These are phyloP conservation scores for Rhinoptilus africanus DNA, from an alignment of 2,113 vertebrate species.

Conservation along the genomic window DNA sequence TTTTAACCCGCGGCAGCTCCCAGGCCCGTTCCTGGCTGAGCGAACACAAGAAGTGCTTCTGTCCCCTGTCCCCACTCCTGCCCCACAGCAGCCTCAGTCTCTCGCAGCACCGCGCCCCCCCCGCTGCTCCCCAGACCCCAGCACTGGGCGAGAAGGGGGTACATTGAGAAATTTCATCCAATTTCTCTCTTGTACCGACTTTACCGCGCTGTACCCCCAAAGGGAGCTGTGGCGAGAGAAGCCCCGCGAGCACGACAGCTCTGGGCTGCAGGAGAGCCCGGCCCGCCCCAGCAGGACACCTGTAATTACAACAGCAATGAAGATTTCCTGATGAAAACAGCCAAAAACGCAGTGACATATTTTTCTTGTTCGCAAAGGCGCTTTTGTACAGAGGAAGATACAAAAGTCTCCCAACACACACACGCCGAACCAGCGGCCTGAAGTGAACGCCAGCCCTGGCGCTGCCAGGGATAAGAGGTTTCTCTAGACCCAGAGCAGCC, in stretches of 20 bases:
- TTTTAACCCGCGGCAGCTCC: not conserved
- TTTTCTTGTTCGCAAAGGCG: not conserved
- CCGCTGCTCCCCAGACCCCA: rapidly evolving
- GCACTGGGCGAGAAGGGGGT: rapidly evolving
- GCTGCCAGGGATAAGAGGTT: not conserved
- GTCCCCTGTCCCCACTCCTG: not conserved
- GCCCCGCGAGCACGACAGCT: rapidly evolving
- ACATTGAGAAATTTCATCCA: not conserved
- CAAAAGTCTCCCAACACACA: rapidly evolving
- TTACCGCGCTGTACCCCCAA: rapidly evolving
- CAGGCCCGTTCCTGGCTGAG: not conserved
- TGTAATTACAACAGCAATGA: not conserved
- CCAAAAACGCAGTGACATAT: rapidly evolving
- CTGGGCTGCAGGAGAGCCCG: not conserved
- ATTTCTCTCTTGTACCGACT: not conserved
- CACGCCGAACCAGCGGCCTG: not conserved
- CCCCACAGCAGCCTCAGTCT: rapidly evolving
- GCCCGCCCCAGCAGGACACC: not conserved
- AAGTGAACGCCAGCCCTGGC: not conserved
- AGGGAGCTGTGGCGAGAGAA: rapidly evolving
- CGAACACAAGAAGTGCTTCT: rapidly evolving
- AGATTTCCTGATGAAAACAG: not conserved
- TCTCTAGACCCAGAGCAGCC: not conserved
- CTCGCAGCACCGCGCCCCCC: rapidly evolving
- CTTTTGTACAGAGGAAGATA: not conserved